Conservation (phyloP, 37 sponge, comb jelly and placozoan species). For the Corticium candelabrum region DNA sequence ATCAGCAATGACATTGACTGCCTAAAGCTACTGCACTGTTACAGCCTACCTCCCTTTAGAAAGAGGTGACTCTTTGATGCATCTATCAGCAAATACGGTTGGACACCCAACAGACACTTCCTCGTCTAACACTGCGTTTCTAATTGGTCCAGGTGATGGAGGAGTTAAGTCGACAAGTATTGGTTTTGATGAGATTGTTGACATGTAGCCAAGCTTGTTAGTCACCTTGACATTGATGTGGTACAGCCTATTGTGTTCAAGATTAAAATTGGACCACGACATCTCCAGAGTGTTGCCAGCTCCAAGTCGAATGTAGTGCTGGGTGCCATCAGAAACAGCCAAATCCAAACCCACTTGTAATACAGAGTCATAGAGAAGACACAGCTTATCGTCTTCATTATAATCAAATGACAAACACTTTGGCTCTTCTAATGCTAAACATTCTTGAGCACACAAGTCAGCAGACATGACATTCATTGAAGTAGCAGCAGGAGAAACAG, state of each 20-base stretch:
- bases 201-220: constrained; percentile 49
- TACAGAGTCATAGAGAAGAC: background rate
- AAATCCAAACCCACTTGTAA: background rate
- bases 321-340: background rate
- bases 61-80: constrained; percentile 10
- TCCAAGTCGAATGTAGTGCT: background rate
- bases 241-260: constrained; percentile 17
- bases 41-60: constrained; percentile 19
- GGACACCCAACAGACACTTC: constrained; percentile 26
- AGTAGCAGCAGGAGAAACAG: too few species aligned
- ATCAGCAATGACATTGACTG: background rate
- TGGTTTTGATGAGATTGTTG: constrained; percentile 37
- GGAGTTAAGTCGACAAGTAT: constrained; percentile 71
- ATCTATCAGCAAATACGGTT: constrained; percentile 17
- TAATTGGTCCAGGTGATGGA: constrained; percentile 36
- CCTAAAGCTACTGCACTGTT: constrained; percentile 9
- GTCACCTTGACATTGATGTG: constrained; percentile 47
- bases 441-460: background rate
- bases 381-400: background rate
- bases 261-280: background rate
- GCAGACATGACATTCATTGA: too few species aligned
- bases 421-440: background rate
- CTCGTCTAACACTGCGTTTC: constrained; percentile 18
- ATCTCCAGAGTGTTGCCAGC: background rate
- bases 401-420: background rate